A percentile compares a stretch with the other conserved stretches of the same genome.
Evolutionary conservation across 2,797 vertebrate genomes (phyloP).

Genomic region (Squalus acanthias): DNA sequence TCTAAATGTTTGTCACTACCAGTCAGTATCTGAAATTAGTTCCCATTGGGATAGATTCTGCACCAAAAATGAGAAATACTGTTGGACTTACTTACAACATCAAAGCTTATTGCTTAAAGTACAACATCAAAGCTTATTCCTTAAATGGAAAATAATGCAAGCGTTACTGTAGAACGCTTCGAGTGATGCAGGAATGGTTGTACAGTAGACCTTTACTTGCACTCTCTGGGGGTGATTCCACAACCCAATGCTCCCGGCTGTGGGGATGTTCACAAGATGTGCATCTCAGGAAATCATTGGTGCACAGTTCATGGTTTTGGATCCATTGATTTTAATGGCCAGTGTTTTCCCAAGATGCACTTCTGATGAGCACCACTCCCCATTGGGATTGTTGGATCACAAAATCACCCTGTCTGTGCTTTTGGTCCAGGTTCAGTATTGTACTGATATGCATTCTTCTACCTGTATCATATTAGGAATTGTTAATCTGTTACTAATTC

Average conservation of each 20-base stretch:
- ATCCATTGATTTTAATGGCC: background rate
- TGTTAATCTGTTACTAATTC: too few species aligned
- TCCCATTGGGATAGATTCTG: background rate
- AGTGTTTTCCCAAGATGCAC: background rate
- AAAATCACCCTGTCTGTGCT: background rate
- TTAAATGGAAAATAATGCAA: background rate
- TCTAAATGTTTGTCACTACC: background rate
- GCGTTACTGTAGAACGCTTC: background rate
- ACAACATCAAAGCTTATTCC: too few species aligned
- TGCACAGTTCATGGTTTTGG: background rate
- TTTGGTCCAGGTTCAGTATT: background rate
- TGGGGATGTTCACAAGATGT: too few species aligned
- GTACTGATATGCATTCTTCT: background rate
- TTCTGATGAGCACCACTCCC: background rate
- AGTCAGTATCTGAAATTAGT: background rate
- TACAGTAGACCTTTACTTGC: background rate
- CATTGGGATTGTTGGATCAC: background rate
- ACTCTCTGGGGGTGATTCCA: background rate
- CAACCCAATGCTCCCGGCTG: background rate
- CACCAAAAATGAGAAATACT: background rate
- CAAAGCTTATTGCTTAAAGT: background rate
- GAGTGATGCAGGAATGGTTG: background rate
- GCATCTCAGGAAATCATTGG: background rate
- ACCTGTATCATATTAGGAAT: too few species aligned
- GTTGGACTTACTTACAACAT: too few species aligned